phyloP scores from a whole-genome alignment of 2,113 vertebrate genomes.

The Menidia beryllina region DNA sequence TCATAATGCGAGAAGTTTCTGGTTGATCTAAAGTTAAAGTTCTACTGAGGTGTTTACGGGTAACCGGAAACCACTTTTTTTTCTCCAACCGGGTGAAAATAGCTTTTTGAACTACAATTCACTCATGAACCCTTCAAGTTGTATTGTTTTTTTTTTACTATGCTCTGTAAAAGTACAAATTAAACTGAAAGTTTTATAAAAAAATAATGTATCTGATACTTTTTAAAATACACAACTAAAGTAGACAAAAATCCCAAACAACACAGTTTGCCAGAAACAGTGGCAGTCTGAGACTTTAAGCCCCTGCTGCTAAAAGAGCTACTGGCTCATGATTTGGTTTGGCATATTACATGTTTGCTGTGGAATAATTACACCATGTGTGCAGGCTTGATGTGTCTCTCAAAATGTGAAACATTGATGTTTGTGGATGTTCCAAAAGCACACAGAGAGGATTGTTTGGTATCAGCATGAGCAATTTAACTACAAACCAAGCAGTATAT shows the following conservation, averaged over 20 bases:
- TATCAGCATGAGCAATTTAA: conserved; percentile 4
- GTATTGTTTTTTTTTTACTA: too few relatives aligned
- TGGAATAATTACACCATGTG: conserved; percentile 44
- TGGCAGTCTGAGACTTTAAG: conserved; percentile 20
- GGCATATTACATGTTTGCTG: conserved; percentile 9
- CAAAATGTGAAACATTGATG: conserved; percentile 6
- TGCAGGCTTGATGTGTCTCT: conserved; percentile 31
- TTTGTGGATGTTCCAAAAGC: conserved; percentile 28
- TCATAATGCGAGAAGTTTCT: conserved; percentile 50
- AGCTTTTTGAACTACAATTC: too few relatives aligned
- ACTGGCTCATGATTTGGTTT: conserved; percentile 3
- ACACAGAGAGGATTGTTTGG: conserved; percentile 31
- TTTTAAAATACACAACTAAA: background rate
- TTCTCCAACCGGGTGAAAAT: too few relatives aligned
- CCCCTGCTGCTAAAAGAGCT: conserved; percentile 13
- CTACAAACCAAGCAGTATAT: background rate
- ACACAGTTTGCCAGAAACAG: background rate
- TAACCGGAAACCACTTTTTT: too few relatives aligned
- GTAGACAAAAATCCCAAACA: conserved; percentile 6
- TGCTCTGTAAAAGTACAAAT: background rate
- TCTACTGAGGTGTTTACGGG: conserved; percentile 47
- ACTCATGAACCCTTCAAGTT: too few relatives aligned
- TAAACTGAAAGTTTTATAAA: background rate
- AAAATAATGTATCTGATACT: background rate
- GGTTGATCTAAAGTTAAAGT: conserved; percentile 54